phyloP scores from a whole-genome alignment of 92 coral and sea anemone genomes.

The Desmophyllum pertusum region DNA sequence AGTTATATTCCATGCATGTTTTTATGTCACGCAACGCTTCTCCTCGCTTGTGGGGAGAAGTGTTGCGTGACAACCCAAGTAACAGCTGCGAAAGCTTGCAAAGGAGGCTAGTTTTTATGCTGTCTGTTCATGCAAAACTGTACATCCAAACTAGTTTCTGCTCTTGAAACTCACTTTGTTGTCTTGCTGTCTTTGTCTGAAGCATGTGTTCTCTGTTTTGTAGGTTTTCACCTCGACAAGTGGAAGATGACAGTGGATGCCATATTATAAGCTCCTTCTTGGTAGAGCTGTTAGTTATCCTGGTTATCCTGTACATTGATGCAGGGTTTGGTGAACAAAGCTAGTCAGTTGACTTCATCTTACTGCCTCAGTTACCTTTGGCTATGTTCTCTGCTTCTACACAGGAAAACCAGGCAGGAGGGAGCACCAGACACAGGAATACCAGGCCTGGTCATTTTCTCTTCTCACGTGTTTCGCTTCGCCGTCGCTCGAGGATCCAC shows the following conservation, averaged over 20 bases:
- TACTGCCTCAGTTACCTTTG: neutral
- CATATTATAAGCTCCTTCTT: neutral
- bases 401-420: too few relatives aligned
- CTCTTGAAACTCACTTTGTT: neutral
- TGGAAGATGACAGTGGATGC: constrained; percentile 16
- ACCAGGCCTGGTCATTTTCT: neutral
- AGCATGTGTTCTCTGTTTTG: neutral
- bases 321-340: neutral
- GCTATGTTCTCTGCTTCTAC: too few relatives aligned
- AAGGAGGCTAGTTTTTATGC: too few relatives aligned
- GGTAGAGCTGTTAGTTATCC: neutral
- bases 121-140: too few relatives aligned
- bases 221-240: constrained; percentile 38
- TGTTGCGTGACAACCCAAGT: too few relatives aligned
- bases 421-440: too few relatives aligned
- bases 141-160: neutral
- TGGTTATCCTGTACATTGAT: neutral
- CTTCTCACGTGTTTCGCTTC: too few relatives aligned
- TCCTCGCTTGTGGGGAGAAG: too few relatives aligned
- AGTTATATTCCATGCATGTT: neutral
- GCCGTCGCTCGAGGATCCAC: too few relatives aligned
- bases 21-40: too few relatives aligned
- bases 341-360: neutral
- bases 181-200: neutral
- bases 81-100: too few relatives aligned